A percentile compares a stretch with the other conserved stretches of the same genome.
Conservation (phyloP, 2,113 vertebrate species). For the Heliornis fulica region DNA sequence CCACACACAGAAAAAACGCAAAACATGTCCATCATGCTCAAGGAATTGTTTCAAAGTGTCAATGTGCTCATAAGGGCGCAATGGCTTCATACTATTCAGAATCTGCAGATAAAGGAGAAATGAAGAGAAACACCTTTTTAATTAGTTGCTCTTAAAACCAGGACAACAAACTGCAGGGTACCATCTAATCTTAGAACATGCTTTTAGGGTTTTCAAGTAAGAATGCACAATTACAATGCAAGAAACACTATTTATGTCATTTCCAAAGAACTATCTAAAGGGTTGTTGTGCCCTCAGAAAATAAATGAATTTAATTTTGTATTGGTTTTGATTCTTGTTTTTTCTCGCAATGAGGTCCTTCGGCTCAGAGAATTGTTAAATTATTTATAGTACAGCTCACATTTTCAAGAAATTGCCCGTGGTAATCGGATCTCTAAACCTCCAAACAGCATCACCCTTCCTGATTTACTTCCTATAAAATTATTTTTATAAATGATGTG, state of each 20-base stretch:
- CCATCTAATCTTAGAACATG: background rate
- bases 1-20: slow-evolving; percentile 91
- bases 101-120: slow-evolving; percentile 63
- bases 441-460: background rate
- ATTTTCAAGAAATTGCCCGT: background rate
- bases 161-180: background rate
- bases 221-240: background rate
- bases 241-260: background rate
- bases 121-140: background rate
- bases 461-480: background rate
- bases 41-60: slow-evolving; percentile 87
- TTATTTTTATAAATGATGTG: background rate
- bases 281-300: background rate
- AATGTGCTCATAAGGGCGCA: slow-evolving; percentile 79
- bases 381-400: background rate
- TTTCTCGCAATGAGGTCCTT: background rate
- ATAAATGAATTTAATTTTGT: background rate
- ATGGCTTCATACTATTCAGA: slow-evolving; percentile 74
- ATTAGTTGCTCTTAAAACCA: background rate
- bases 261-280: background rate
- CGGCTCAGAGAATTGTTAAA: background rate
- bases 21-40: slow-evolving; percentile 79
- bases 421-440: background rate
- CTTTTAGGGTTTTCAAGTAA: background rate
- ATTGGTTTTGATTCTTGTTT: background rate